phyloP scores from a whole-genome alignment of 2,888 invertebrate species.

The Luperina nickerlii region DNA sequence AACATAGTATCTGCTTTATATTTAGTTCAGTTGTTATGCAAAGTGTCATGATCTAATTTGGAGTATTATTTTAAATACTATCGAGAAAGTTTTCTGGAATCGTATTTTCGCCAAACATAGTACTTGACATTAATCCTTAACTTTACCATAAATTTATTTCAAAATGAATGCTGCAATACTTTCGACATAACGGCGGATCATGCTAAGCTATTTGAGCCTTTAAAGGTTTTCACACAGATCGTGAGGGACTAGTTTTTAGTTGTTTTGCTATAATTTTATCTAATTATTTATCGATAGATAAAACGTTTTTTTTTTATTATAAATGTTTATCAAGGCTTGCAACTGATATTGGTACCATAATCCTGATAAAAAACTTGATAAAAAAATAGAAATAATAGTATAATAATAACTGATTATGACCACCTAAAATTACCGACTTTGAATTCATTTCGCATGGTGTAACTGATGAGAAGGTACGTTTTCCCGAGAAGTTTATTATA shows the following conservation, averaged over 20 bases:
- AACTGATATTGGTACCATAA: constrained; percentile 40
- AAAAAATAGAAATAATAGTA: constrained; percentile 6
- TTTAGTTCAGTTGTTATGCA: too few relatives aligned
- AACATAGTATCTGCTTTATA: too few relatives aligned
- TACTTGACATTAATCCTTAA: too few relatives aligned
- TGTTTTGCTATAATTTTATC: constrained; percentile 9
- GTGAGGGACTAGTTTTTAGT: neutral
- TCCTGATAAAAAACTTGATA: constrained; percentile 58
- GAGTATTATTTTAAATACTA: too few relatives aligned
- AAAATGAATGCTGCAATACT: too few relatives aligned
- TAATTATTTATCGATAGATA: constrained; percentile 28
- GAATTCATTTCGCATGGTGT: constrained; percentile 69
- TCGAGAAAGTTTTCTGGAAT: too few relatives aligned
- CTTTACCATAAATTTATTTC: too few relatives aligned
- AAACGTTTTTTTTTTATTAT: constrained; percentile 13
- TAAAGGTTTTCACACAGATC: neutral
- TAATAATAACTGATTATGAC: constrained; percentile 28
- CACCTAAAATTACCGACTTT: constrained; percentile 2
- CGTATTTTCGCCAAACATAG: too few relatives aligned
- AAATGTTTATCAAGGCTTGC: constrained; percentile 33
- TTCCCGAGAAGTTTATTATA: neutral
- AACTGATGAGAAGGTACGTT: constrained; percentile 62
- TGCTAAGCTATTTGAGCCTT: too few relatives aligned
- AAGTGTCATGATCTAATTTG: too few relatives aligned
- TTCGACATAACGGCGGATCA: too few relatives aligned